phyloP scores from a whole-genome alignment of 2,113 vertebrate species.

The Manacus vitellinus region DNA sequence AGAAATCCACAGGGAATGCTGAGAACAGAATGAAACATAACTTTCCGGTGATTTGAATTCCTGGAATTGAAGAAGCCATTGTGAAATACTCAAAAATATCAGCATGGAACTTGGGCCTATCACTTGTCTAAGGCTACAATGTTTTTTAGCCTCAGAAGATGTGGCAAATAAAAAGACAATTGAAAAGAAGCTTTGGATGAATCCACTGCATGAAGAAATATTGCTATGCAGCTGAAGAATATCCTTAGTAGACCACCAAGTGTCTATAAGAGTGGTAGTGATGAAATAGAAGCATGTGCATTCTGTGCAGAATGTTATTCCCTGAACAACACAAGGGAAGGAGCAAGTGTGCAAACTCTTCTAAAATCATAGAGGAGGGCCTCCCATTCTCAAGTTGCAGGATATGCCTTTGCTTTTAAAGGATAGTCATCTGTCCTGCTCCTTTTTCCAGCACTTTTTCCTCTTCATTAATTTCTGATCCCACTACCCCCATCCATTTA shows the following conservation, averaged over 20 bases:
- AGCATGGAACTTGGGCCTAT: background rate
- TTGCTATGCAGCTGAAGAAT: background rate
- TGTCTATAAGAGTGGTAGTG: background rate
- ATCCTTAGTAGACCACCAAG: background rate
- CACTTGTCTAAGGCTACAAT: background rate
- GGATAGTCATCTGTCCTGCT: background rate
- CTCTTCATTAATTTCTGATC: background rate
- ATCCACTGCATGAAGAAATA: background rate
- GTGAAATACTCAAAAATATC: background rate
- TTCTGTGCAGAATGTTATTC: background rate
- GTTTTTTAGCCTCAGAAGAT: background rate
- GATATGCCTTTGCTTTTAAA: background rate
- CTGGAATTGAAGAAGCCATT: background rate
- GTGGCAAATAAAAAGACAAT: background rate
- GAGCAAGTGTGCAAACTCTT: background rate
- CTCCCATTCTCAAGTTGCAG: background rate
- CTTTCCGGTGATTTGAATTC: background rate
- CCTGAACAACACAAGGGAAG: background rate
- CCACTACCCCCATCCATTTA: background rate
- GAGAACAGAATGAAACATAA: background rate
- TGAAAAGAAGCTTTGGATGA: background rate
- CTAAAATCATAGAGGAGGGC: background rate
- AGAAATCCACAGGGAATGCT: background rate
- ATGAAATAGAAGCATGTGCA: background rate
- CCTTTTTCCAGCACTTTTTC: background rate